Conservation (phyloP, 1,140 invertebrate genomes). For the Triops cancriformis region DNA sequence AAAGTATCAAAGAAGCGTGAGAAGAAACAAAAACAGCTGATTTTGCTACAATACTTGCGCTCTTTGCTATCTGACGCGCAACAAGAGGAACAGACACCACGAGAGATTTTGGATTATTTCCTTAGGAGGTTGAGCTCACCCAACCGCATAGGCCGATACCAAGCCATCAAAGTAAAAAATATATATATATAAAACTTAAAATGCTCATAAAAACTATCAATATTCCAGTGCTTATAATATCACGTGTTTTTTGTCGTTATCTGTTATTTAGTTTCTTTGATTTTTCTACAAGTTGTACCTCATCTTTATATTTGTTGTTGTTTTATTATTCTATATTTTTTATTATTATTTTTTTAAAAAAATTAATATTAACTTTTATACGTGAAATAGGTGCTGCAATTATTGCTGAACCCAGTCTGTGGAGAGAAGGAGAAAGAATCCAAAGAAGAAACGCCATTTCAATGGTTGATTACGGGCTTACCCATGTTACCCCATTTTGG, state of each 20-base stretch:
- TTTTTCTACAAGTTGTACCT: too few species aligned
- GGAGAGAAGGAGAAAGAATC: slow-evolving; percentile 28
- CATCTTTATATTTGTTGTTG: neutral
- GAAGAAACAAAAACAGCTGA: slow-evolving; percentile 61
- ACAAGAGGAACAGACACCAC: slow-evolving; percentile 52
- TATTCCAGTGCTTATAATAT: too few species aligned
- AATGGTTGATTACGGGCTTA: slow-evolving; percentile 22
- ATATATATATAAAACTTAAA: too few species aligned
- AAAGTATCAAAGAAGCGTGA: slow-evolving; percentile 30
- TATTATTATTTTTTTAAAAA: too few species aligned
- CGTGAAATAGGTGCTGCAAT: neutral
- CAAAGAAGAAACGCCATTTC: slow-evolving; percentile 15
- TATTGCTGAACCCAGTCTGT: neutral
- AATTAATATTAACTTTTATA: neutral
- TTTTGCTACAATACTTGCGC: slow-evolving; percentile 66
- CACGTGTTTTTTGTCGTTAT: too few species aligned
- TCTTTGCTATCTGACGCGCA: slow-evolving; percentile 43
- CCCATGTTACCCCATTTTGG: slow-evolving; percentile 60
- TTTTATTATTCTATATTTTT: neutral
- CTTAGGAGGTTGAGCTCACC: slow-evolving; percentile 72
- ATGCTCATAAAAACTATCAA: too few species aligned
- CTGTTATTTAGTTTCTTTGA: too few species aligned
- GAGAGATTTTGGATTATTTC: slow-evolving; percentile 87
- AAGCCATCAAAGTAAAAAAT: slow-evolving; percentile 56
- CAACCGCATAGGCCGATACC: slow-evolving; percentile 60